These are phyloP conservation scores for Polyploca ridens DNA, from an alignment of 2,888 invertebrate genomes.

Conservation along the genomic window DNA sequence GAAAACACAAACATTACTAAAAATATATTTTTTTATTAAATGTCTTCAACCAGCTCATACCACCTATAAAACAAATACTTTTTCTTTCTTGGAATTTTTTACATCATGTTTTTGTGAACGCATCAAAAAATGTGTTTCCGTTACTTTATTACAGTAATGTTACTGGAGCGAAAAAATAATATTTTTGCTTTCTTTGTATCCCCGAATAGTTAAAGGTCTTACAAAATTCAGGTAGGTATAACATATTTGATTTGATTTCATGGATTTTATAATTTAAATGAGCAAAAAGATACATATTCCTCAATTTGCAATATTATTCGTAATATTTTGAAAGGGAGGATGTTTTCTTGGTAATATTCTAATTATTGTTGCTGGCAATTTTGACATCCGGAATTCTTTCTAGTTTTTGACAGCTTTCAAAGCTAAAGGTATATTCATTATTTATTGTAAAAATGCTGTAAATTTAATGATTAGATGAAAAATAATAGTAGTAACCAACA, in stretches of 20 bases:
- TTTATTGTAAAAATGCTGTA: constrained; percentile 50
- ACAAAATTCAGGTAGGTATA: too few relatives aligned
- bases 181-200: too few relatives aligned
- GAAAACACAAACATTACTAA: too few relatives aligned
- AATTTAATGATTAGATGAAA: constrained; percentile 36
- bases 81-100: too few relatives aligned
- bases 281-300: not conserved
- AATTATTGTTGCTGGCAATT: constrained; percentile 28
- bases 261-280: not conserved
- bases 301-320: not conserved
- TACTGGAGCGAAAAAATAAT: too few relatives aligned
- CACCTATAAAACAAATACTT: too few relatives aligned
- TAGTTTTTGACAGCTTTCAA: constrained; percentile 81
- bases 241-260: not conserved
- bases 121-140: not conserved
- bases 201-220: too few relatives aligned
- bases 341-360: not conserved
- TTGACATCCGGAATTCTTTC: constrained; percentile 56
- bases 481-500: constrained; percentile 48
- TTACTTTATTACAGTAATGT: not conserved
- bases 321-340: not conserved
- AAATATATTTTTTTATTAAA: too few relatives aligned
- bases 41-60: too few relatives aligned
- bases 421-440: constrained; percentile 71
- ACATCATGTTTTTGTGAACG: not conserved